phyloP scores from a whole-genome alignment of 2,888 invertebrate species.

The Rhingia campestris region DNA sequence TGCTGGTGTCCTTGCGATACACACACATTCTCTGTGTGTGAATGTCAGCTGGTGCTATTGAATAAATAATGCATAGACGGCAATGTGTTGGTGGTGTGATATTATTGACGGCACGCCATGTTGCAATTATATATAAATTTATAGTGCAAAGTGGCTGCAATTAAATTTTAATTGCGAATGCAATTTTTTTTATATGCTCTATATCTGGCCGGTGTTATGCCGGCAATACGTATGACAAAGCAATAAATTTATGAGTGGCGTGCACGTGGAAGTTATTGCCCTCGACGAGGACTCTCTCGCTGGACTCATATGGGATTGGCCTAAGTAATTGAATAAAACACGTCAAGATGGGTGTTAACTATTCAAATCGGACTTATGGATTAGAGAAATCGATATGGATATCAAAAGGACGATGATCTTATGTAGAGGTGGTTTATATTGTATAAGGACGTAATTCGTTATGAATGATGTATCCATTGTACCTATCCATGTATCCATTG shows the following conservation, averaged over 20 bases:
- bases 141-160: conserved; percentile 64
- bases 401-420: too few species aligned
- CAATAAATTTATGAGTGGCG: conserved; percentile 18
- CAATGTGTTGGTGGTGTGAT: conserved; percentile 19
- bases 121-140: conserved; percentile 60
- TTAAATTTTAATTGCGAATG: conserved; percentile 68
- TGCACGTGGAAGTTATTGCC: conserved; percentile 8
- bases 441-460: too few species aligned
- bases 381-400: too few species aligned
- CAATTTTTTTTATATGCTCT: conserved; percentile 52
- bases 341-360: neutral
- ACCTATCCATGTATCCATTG: too few species aligned
- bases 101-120: conserved; percentile 63
- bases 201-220: conserved; percentile 12
- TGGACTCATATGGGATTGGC: conserved; percentile 14
- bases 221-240: conserved; percentile 1
- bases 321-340: conserved; percentile 25
- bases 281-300: neutral
- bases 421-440: too few species aligned
- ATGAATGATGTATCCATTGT: too few species aligned
- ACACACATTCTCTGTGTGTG: too few species aligned
- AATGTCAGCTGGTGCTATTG: neutral
- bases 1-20: too few species aligned
- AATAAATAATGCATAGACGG: conserved; percentile 37
- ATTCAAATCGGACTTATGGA: neutral